Base-by-base conservation (phyloP, 1,140 invertebrate species). In the Aphelenchoides fujianensis region DNA sequence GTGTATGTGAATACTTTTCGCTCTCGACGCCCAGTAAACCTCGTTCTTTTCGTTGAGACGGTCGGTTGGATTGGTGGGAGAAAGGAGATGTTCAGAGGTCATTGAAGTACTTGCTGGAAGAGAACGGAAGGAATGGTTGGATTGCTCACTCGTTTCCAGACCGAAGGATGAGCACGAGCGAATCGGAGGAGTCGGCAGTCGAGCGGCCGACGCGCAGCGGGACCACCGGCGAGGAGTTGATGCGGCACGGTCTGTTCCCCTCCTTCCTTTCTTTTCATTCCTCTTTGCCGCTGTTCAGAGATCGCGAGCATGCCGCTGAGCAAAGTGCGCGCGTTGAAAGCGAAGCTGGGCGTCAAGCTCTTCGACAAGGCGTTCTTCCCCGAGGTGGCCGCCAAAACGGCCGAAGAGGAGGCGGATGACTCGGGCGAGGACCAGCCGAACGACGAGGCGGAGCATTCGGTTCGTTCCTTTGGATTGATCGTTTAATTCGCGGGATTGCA, bases 261-360 rank as follows among this genome's bases (percentile, higher is more conserved):
- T n/a, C n/a, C n/a, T n/a, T n/a, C n/a, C n/a, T n/a, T n/a, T n/a
- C n/a, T n/a, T n/a, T n/a, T n/a, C n/a, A n/a, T n/a, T n/a, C n/a
- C n/a, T n/a, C n/a, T n/a, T 70, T 30, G n/a, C n/a, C n/a, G n/a
- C n/a, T n/a, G n/a, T n/a, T n/a, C 28, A 70, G 68, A 70, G 12
- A 70, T 70, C 16, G 32, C 66, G 32, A 71, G 67, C 9, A 70
- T 70, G 68, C 68, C 68, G 7, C 28, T 70, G 68, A 70, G 70
- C 34, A 70, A 70, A 36, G 68, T 70, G 19, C 19, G 27, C 34
- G 70, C 28, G 28, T 36, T 70, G 9, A 70, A 70, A 34, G 28
- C 28, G 34, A 70, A 70, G 3, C 23, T 70, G 3, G 68, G 68
- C 2, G 68, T 70, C 9, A 70, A 70, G 23, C 53, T 70, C 16